Conservation (phyloP, 2,888 invertebrate genomes). For the Antheraea assamensis region DNA sequence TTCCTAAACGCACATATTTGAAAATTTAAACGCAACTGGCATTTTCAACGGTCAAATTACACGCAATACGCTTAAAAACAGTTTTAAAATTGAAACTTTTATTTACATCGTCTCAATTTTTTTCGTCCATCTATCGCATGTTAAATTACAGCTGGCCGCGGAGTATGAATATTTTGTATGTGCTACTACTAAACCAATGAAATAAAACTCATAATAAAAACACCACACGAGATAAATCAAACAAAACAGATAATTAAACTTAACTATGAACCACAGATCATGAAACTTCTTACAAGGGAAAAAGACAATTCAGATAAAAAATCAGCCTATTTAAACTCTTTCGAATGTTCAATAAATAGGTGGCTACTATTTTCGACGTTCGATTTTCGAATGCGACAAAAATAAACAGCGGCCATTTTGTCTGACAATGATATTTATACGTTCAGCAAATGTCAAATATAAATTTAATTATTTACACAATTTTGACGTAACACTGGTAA, state of each 20-base stretch:
- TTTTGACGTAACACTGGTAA: not conserved
- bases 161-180: no score
- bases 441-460: conserved; percentile 2
- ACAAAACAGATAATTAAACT: not conserved
- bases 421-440: not conserved
- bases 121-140: no score
- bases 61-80: no score
- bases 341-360: not conserved
- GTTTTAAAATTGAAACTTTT: no score
- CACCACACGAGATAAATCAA: not conserved
- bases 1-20: no score
- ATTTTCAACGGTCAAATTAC: no score
- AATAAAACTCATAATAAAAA: not conserved
- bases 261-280: not conserved
- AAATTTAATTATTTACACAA: not conserved
- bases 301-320: not conserved
- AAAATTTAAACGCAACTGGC: no score
- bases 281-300: not conserved
- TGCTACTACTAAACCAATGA: not conserved
- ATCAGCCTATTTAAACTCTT: no score
- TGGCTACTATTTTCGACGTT: conserved; percentile 2
- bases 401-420: conserved; percentile 10
- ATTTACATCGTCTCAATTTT: no score
- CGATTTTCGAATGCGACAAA: conserved; percentile 5
- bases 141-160: no score